Conservation (phyloP, 92 coral and sea anemone genomes). For the Chrysogorgia sp. region DNA sequence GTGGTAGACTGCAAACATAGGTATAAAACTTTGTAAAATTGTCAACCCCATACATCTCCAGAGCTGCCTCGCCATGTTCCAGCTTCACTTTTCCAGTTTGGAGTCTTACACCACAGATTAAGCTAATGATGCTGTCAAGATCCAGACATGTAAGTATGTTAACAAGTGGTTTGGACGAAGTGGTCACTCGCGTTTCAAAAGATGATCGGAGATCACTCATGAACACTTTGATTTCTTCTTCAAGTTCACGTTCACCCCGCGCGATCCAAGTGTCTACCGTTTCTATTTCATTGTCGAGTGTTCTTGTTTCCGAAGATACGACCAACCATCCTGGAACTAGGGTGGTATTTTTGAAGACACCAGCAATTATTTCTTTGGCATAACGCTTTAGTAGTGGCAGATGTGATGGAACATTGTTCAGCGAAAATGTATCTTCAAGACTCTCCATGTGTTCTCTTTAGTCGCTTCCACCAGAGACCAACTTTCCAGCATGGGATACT, state of each 20-base stretch:
- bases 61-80: background rate
- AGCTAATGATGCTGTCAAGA: constrained; percentile 5
- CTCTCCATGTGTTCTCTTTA: constrained; percentile 25
- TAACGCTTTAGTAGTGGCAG: constrained; percentile 31
- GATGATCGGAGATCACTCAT: constrained; percentile 23
- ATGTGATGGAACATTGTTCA: too few relatives aligned
- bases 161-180: constrained; percentile 9
- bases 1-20: constrained; percentile 10
- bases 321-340: constrained; percentile 18
- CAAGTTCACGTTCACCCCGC: background rate
- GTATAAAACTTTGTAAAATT: constrained; percentile 7
- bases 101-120: constrained; percentile 17
- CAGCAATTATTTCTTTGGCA: background rate
- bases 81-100: constrained; percentile 15
- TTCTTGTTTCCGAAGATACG: constrained; percentile 14
- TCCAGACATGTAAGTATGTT: constrained; percentile 17
- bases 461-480: too few relatives aligned
- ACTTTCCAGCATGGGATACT: constrained; percentile 38
- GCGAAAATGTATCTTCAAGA: background rate
- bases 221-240: constrained; percentile 10
- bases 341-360: constrained; percentile 19
- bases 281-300: background rate
- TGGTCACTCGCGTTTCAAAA: constrained; percentile 19
- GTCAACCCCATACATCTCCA: background rate
- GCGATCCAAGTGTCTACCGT: background rate